Conservation (phyloP, 1,140 invertebrate genomes). For the Drosophila aff. region DNA sequence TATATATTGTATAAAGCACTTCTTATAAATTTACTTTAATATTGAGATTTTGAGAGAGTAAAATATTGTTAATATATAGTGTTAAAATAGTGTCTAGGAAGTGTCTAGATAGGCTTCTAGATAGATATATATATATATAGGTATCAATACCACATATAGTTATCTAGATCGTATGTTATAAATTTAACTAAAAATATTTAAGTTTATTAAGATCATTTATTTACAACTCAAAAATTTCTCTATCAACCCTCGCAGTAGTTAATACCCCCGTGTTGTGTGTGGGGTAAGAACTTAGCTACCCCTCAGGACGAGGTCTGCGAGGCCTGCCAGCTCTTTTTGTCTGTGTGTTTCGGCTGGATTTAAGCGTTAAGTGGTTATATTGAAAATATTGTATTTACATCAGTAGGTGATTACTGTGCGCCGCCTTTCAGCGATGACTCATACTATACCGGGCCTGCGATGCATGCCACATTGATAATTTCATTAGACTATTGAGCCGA, state of each 20-base stretch:
- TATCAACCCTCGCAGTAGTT: conserved; percentile 23
- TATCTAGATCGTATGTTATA: too few relatives aligned
- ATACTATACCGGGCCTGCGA: conserved; percentile 36
- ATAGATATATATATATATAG: too few relatives aligned
- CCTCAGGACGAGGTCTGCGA: conserved; percentile 36
- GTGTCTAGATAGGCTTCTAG: too few relatives aligned
- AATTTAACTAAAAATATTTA: too few relatives aligned
- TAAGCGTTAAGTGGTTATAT: conserved; percentile 84
- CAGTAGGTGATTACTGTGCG: conserved; percentile 78
- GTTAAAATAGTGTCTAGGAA: too few relatives aligned
- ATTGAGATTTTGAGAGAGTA: too few relatives aligned
- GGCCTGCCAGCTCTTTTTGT: conserved; percentile 27
- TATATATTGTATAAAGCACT: too few relatives aligned
- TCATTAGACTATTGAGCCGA: conserved; percentile 81
- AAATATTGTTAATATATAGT: too few relatives aligned
- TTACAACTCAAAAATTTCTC: not conserved
- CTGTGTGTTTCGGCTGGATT: conserved; percentile 67
- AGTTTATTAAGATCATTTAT: too few relatives aligned
- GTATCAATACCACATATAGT: too few relatives aligned
- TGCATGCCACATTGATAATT: conserved; percentile 72
- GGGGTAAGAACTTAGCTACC: conserved; percentile 51
- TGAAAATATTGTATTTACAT: conserved; percentile 84
- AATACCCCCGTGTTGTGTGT: conserved; percentile 10
- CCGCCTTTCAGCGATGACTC: conserved; percentile 65
- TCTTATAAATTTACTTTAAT: too few relatives aligned